Evolutionary conservation across 2,888 invertebrate genomes (phyloP).

Genomic region (Leucophora obtusa): DNA sequence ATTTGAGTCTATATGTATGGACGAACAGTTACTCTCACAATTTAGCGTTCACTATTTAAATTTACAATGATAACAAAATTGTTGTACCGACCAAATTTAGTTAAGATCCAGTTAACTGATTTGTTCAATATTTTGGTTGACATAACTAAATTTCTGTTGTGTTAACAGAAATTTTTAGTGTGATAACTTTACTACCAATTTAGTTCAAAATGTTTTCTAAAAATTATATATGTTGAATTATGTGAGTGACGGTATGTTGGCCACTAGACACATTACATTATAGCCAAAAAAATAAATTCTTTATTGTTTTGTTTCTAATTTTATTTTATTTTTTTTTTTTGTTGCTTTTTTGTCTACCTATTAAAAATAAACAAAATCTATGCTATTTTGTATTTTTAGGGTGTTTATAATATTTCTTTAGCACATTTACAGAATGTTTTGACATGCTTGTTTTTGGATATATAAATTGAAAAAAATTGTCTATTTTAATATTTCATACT

Average conservation of each 20-base stretch:
- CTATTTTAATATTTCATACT: not conserved
- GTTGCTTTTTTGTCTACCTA: constrained; percentile 1
- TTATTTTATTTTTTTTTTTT: constrained; percentile 1
- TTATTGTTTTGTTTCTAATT: not conserved
- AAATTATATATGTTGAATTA: no score
- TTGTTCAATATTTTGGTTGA: no score
- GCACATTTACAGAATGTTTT: constrained; percentile 2
- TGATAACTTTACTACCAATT: no score
- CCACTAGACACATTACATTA: constrained; percentile 33
- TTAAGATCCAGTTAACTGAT: no score
- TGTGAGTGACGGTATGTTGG: constrained; percentile 25
- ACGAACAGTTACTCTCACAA: no score
- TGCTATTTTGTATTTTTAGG: constrained; percentile 12
- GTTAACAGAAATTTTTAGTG: no score
- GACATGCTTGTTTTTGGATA: constrained; percentile 8
- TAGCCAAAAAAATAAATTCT: constrained; percentile 48
- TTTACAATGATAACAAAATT: no score
- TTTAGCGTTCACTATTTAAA: no score
- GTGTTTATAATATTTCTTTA: constrained; percentile 25
- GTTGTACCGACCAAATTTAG: no score
- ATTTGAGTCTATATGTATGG: no score
- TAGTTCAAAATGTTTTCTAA: no score
- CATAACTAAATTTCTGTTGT: no score
- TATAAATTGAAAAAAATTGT: not conserved
- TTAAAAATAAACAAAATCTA: constrained; percentile 24